phyloP scores from a whole-genome alignment of 2,113 vertebrate species.

The Macrotus californicus region DNA sequence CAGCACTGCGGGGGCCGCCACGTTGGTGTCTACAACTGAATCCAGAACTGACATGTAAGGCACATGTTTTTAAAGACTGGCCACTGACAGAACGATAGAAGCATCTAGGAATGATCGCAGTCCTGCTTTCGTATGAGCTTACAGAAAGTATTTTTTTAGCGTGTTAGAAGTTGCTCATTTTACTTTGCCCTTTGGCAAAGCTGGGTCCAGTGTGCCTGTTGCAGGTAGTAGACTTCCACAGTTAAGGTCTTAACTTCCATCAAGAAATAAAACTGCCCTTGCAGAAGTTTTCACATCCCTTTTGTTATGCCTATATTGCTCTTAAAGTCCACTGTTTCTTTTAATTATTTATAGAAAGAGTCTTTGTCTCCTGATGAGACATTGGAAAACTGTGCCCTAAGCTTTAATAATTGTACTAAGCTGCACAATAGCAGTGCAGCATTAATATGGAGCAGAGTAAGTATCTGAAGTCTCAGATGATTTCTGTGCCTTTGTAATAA shows the following conservation, averaged over 20 bases:
- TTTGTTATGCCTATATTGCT: background rate
- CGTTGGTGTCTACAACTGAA: background rate
- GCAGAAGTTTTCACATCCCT: background rate
- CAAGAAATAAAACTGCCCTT: background rate
- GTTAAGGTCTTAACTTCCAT: background rate
- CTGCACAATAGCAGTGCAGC: background rate
- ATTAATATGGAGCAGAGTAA: background rate
- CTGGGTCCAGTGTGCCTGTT: constrained; percentile 15
- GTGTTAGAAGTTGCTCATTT: background rate
- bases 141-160: background rate
- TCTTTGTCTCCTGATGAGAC: background rate
- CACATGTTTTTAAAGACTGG: background rate
- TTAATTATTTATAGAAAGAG: background rate
- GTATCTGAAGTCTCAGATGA: constrained; percentile 11
- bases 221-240: constrained; percentile 5
- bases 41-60: background rate
- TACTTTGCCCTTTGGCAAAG: background rate
- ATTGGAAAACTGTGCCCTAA: background rate
- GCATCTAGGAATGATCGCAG: background rate
- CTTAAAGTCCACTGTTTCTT: background rate
- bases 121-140: constrained; percentile 37
- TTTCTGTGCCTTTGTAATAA: constrained; percentile 51
- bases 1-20: fast-evolving
- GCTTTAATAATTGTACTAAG: background rate
- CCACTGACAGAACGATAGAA: background rate